Percentiles rank a stretch among this genome's conserved stretches.
phyloP scores from a whole-genome alignment of 1,140 invertebrate species.

The Phthorimaea operculella region DNA sequence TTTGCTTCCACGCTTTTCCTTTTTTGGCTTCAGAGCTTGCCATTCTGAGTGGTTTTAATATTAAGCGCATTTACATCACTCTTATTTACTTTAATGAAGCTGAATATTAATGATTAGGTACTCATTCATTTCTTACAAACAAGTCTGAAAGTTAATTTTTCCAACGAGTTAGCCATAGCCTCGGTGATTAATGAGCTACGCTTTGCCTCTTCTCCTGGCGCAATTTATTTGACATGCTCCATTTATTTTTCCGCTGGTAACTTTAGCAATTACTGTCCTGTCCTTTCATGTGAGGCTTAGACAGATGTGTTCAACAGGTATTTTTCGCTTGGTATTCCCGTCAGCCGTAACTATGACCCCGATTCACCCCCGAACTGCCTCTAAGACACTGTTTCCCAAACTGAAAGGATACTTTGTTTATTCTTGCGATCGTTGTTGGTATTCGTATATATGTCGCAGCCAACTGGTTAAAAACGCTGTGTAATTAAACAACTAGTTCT shows the following conservation, averaged over 20 bases:
- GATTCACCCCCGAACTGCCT: constrained; percentile 12
- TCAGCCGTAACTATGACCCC: constrained; percentile 16
- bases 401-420: too few species aligned
- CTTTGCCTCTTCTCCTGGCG: not conserved
- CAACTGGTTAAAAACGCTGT: too few species aligned
- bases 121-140: too few species aligned
- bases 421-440: too few species aligned
- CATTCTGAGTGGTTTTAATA: too few species aligned
- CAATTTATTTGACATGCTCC: constrained; percentile 12
- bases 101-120: too few species aligned
- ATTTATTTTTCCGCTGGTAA: constrained; percentile 21
- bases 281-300: not conserved
- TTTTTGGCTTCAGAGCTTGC: not conserved
- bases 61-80: too few species aligned
- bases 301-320: constrained; percentile 21
- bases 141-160: too few species aligned
- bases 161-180: not conserved
- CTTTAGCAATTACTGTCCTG: constrained; percentile 24
- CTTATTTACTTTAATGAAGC: too few species aligned
- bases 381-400: too few species aligned
- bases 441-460: too few species aligned
- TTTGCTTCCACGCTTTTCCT: constrained; percentile 17
- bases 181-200: not conserved
- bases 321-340: constrained; percentile 23
- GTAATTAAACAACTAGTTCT: too few species aligned